These are phyloP conservation scores for Drosophila nr. perissopoda DNA, from an alignment of 2,888 invertebrate genomes.

Conservation along the genomic window DNA sequence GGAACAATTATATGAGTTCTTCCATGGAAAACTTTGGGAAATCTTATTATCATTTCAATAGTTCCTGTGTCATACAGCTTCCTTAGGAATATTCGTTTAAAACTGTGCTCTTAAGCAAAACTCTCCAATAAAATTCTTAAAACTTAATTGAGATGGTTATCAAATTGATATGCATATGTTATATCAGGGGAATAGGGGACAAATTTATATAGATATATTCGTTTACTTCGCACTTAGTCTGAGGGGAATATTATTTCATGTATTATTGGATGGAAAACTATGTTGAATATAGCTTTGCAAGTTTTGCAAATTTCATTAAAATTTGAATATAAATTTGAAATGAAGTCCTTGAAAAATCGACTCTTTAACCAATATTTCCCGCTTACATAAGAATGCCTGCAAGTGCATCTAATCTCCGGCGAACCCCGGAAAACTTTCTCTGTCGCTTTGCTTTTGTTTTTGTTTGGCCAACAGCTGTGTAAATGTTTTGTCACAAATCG, in stretches of 20 bases:
- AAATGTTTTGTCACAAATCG: constrained; percentile 58
- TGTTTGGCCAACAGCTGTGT: constrained; percentile 59
- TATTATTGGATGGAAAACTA: background rate
- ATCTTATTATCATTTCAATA: background rate
- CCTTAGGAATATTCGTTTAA: fast-evolving
- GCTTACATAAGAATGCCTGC: background rate
- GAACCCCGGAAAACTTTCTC: background rate
- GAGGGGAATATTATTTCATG: too few species aligned
- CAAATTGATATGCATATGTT: too few species aligned
- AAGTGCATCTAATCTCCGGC: constrained; percentile 13
- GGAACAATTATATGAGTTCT: background rate
- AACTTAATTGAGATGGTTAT: too few species aligned
- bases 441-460: constrained; percentile 22
- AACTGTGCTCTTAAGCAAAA: background rate
- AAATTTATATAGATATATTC: too few species aligned
- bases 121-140: background rate
- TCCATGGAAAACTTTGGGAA: background rate
- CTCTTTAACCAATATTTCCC: background rate
- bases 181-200: too few species aligned
- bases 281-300: background rate
- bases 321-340: too few species aligned
- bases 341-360: too few species aligned
- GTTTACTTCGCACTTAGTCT: too few species aligned
- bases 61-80: background rate
- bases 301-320: background rate